These are phyloP conservation scores for Anneissia japonica DNA, from an alignment of 35 echinoderm and acorn worm genomes.

Conservation along the genomic window DNA sequence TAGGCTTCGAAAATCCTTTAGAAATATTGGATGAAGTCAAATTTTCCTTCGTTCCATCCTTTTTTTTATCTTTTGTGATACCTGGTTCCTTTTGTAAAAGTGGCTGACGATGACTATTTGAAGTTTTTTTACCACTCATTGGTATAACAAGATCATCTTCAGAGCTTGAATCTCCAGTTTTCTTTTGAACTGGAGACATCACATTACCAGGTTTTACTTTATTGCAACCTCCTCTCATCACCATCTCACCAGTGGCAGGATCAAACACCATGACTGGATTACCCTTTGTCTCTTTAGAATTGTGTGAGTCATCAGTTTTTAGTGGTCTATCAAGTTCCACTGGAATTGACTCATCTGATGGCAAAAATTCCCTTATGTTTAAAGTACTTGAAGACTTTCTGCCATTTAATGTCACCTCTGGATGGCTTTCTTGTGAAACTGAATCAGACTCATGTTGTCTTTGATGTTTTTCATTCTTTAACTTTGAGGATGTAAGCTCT, in stretches of 20 bases:
- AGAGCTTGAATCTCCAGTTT: neutral
- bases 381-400: neutral
- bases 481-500: neutral
- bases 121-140: neutral
- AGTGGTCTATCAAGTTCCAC: neutral
- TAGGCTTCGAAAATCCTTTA: neutral
- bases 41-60: neutral
- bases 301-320: neutral
- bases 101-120: neutral
- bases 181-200: neutral
- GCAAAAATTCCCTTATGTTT: neutral
- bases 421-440: neutral
- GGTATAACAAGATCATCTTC: neutral
- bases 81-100: neutral
- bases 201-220: neutral
- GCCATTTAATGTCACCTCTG: neutral
- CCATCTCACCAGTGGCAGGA: neutral
- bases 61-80: neutral
- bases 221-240: neutral
- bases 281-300: neutral
- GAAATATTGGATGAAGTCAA: neutral
- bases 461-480: too few relatives aligned
- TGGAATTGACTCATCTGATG: neutral
- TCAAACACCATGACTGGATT: neutral
- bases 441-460: too few relatives aligned